Evolutionary conservation across 2,888 invertebrate genomes (phyloP).

Genomic region (Piscicola geometra): DNA sequence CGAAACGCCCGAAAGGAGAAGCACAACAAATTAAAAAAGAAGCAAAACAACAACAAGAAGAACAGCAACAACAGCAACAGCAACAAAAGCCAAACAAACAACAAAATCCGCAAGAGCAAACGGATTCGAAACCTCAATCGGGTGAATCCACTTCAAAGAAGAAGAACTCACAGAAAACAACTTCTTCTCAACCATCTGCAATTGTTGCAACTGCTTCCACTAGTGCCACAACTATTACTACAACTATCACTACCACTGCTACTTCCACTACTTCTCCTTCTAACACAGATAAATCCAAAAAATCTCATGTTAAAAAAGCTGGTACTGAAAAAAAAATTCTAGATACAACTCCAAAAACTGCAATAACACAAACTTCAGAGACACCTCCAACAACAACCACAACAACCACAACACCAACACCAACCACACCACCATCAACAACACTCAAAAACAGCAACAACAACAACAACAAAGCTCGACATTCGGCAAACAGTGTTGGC

Average conservation of each 20-base stretch:
- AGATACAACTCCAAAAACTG: too few relatives aligned
- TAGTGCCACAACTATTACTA: background rate
- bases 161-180: background rate
- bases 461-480: background rate
- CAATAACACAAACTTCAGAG: background rate
- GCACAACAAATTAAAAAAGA: too few relatives aligned
- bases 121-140: too few relatives aligned
- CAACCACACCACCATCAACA: background rate
- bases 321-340: too few relatives aligned
- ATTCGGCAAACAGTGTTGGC: background rate
- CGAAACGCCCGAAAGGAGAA: too few relatives aligned
- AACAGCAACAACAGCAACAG: background rate
- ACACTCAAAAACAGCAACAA: too few relatives aligned
- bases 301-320: too few relatives aligned
- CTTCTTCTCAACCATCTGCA: background rate
- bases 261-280: too few relatives aligned
- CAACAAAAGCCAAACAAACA: background rate
- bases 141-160: background rate
- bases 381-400: background rate
- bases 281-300: too few relatives aligned
- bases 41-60: too few relatives aligned
- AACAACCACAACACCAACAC: background rate
- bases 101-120: background rate
- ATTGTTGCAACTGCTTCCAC: background rate
- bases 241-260: too few relatives aligned